Evolutionary conservation across 23 tunicate species (phyloP).

Genomic region (Ciona savignyi): DNA sequence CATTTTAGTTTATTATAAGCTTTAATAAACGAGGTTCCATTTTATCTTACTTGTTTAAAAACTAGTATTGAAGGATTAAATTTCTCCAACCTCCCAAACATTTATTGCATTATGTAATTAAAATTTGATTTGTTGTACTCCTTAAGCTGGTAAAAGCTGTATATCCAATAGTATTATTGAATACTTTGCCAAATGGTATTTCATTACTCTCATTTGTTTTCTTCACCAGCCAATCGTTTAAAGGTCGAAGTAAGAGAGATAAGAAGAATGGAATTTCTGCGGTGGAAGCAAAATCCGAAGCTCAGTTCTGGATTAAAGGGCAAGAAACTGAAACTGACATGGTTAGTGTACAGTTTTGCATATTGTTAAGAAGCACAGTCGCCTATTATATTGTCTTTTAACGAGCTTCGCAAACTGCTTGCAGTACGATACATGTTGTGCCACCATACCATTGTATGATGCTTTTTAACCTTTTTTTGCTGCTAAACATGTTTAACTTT

Average conservation of each 20-base stretch:
- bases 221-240: constrained; percentile 69
- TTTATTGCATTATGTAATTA: too few species aligned
- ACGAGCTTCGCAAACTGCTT: too few species aligned
- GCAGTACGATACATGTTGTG: not conserved
- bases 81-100: too few species aligned
- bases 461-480: not conserved
- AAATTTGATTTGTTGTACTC: too few species aligned
- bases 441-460: not conserved
- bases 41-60: too few species aligned
- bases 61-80: too few species aligned
- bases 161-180: too few species aligned
- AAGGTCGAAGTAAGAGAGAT: constrained; percentile 86
- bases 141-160: too few species aligned
- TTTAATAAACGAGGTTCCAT: too few species aligned
- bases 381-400: not conserved
- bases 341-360: constrained; percentile 20
- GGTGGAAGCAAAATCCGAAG: constrained; percentile 82
- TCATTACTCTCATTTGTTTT: too few species aligned
- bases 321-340: constrained; percentile 53
- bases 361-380: not conserved
- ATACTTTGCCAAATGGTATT: too few species aligned
- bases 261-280: constrained; percentile 80
- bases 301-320: constrained; percentile 77
- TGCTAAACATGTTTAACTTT: not conserved
- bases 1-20: too few species aligned